Conservation (phyloP, 2,797 vertebrate genomes). For the Cossypha dichroa region DNA sequence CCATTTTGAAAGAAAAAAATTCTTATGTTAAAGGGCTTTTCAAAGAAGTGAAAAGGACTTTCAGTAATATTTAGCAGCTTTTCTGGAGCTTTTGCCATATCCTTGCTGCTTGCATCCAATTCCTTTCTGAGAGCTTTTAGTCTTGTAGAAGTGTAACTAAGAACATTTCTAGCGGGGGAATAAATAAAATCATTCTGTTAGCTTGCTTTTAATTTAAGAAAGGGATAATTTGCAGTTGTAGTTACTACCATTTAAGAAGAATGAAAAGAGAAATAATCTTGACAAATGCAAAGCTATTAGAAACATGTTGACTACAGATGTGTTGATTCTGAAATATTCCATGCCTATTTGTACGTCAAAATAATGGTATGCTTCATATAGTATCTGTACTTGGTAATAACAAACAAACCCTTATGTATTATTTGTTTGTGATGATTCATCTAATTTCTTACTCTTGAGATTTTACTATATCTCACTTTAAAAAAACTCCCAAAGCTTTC, state of each 20-base stretch:
- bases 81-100: neutral
- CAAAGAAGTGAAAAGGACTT: neutral
- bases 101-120: neutral
- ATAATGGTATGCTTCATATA: neutral
- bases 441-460: neutral
- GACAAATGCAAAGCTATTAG: neutral
- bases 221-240: constrained; percentile 33
- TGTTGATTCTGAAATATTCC: constrained; percentile 14
- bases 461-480: neutral
- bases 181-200: constrained; percentile 20
- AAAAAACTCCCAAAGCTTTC: neutral
- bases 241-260: constrained; percentile 24
- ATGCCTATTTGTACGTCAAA: neutral
- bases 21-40: neutral
- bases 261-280: constrained; percentile 18
- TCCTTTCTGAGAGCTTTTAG: constrained; percentile 5
- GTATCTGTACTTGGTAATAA: neutral
- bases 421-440: constrained; percentile 13
- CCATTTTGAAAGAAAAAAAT: neutral
- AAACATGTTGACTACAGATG: constrained; percentile 49
- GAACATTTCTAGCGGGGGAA: constrained; percentile 30
- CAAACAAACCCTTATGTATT: neutral
- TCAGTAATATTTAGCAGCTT: constrained; percentile 10
- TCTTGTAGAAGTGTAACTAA: neutral
- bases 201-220: constrained; percentile 51